A percentile compares a stretch with the other conserved stretches of the same genome.
Evolutionary conservation across 2,113 vertebrate species (phyloP).

Genomic region (Cettia cetti): DNA sequence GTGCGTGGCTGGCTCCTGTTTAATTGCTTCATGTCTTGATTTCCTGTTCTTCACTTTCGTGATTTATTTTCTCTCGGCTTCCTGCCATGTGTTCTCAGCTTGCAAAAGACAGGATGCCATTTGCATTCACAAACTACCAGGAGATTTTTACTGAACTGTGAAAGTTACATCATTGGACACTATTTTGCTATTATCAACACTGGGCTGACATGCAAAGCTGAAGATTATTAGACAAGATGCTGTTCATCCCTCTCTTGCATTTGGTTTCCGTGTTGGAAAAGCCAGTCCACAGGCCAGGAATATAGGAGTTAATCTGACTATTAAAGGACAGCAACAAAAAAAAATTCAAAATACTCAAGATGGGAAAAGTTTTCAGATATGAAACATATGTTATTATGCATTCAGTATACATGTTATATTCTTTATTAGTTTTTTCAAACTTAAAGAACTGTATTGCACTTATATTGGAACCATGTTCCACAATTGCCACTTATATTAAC

Average conservation of each 20-base stretch:
- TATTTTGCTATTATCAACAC: not conserved
- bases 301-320: not conserved
- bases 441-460: not conserved
- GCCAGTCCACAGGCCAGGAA: not conserved
- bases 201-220: not conserved
- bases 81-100: not conserved
- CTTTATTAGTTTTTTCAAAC: not conserved
- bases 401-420: not conserved
- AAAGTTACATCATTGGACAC: not conserved
- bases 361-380: not conserved
- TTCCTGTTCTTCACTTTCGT: constrained; percentile 7
- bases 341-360: not conserved
- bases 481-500: not conserved
- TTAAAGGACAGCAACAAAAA: not conserved
- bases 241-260: not conserved
- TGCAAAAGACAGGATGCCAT: constrained; percentile 31
- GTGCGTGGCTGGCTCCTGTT: not conserved
- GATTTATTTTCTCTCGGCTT: constrained; percentile 37
- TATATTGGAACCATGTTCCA: not conserved
- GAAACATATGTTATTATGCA: not conserved
- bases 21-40: not conserved
- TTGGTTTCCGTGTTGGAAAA: not conserved
- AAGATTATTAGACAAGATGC: not conserved
- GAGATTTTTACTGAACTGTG: constrained; percentile 1
- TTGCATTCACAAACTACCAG: constrained; percentile 18